Evolutionary conservation across 2,113 vertebrate genomes (phyloP).

Genomic region (Uria lomvia): DNA sequence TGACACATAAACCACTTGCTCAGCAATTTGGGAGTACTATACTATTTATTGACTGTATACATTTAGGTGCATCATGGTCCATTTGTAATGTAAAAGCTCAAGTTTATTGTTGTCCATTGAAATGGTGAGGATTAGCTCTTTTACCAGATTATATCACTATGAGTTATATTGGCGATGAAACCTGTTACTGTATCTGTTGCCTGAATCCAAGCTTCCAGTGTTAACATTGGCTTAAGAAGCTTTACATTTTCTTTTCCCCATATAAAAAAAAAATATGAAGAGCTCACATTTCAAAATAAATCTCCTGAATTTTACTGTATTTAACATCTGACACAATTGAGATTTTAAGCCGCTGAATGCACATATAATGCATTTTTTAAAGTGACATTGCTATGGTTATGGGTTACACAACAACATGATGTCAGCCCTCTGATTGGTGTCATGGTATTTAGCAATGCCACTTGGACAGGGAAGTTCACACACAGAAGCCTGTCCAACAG

Average conservation of each 20-base stretch:
- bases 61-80: not conserved
- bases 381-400: constrained; percentile 57
- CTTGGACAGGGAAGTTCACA: constrained; percentile 68
- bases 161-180: not conserved
- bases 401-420: constrained; percentile 71
- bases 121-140: not conserved
- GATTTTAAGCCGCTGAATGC: constrained; percentile 39
- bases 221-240: constrained; percentile 33
- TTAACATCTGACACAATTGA: constrained; percentile 35
- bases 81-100: not conserved
- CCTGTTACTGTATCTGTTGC: not conserved
- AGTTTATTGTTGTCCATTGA: not conserved
- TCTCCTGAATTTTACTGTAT: constrained; percentile 13
- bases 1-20: not conserved
- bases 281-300: constrained; percentile 52
- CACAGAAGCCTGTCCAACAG: constrained; percentile 66
- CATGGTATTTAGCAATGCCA: constrained; percentile 72
- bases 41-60: not conserved
- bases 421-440: constrained; percentile 65
- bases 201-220: constrained; percentile 12
- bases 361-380: constrained; percentile 36
- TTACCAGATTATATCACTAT: not conserved
- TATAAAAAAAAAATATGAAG: not conserved
- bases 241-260: constrained; percentile 39
- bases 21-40: not conserved